Percentiles rank a stretch among this genome's conserved stretches.
Evolutionary conservation across 1,140 invertebrate species (phyloP).

Genomic region (Brachionus paranguensis): DNA sequence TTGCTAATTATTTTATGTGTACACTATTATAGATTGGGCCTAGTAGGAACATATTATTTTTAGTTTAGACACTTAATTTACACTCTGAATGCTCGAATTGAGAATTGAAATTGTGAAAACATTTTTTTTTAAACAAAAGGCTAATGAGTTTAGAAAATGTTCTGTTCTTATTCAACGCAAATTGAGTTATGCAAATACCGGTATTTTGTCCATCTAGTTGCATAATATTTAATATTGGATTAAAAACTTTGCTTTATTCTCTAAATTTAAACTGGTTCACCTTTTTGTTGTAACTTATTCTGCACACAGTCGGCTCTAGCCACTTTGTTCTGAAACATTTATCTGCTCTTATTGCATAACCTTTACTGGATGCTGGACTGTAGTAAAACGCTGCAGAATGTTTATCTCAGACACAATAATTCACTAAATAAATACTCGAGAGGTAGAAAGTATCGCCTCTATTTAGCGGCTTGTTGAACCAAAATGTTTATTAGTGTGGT

Average conservation of each 20-base stretch:
- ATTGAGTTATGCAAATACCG: background rate
- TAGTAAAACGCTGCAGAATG: background rate
- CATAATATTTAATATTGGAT: background rate
- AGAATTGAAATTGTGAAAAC: background rate
- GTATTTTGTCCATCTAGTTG: background rate
- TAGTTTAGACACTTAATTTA: constrained; percentile 21
- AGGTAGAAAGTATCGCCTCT: background rate
- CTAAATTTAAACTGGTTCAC: background rate
- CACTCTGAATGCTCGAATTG: background rate
- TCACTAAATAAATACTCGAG: constrained; percentile 24
- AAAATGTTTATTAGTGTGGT: background rate
- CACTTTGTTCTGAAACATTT: constrained; percentile 17
- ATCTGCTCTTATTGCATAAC: background rate
- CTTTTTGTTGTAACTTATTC: background rate
- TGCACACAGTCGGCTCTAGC: too few species aligned
- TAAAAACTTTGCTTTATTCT: background rate
- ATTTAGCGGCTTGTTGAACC: background rate
- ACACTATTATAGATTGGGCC: background rate
- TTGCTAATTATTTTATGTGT: constrained; percentile 29
- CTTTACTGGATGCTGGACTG: background rate
- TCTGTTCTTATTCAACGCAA: background rate
- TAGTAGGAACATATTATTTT: constrained; percentile 30
- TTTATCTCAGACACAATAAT: background rate
- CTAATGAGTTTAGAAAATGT: background rate
- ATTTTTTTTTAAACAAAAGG: constrained; percentile 3